Conservation (phyloP, 2,113 vertebrate species). For the Macrotus californicus region DNA sequence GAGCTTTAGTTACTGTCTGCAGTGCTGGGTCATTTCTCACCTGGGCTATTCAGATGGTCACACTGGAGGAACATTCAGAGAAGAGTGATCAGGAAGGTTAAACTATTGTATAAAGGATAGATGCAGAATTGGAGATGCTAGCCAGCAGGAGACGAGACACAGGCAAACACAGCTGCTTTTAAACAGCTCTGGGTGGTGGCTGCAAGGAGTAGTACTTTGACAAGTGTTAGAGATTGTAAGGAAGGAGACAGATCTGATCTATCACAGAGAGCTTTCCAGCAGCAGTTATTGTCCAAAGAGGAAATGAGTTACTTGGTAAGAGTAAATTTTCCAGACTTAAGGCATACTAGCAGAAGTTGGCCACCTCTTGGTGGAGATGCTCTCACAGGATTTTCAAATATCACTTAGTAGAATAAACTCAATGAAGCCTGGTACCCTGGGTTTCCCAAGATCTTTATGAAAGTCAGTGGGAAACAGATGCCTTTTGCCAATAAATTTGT, state of each 20-base stretch:
- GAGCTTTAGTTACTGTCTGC: background rate
- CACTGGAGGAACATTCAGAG: background rate
- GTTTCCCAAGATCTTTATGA: background rate
- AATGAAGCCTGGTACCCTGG: background rate
- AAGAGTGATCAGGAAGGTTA: background rate
- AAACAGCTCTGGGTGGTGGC: background rate
- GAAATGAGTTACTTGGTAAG: constrained; percentile 13
- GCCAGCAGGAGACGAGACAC: background rate
- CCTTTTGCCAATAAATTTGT: constrained; percentile 16
- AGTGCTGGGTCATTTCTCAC: background rate
- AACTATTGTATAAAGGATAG: background rate
- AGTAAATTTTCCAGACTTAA: background rate
- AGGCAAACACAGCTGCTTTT: background rate
- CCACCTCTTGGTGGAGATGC: background rate
- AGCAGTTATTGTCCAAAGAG: background rate
- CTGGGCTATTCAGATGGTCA: background rate
- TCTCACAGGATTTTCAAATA: background rate
- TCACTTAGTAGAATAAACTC: background rate
- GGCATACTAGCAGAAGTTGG: background rate
- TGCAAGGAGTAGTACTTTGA: background rate
- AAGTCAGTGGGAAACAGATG: constrained; percentile 27
- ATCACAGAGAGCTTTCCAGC: background rate
- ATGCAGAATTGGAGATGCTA: background rate
- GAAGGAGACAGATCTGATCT: background rate
- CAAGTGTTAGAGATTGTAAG: background rate